phyloP scores from a whole-genome alignment of 2,888 invertebrate genomes.

The Drosophila rubida region DNA sequence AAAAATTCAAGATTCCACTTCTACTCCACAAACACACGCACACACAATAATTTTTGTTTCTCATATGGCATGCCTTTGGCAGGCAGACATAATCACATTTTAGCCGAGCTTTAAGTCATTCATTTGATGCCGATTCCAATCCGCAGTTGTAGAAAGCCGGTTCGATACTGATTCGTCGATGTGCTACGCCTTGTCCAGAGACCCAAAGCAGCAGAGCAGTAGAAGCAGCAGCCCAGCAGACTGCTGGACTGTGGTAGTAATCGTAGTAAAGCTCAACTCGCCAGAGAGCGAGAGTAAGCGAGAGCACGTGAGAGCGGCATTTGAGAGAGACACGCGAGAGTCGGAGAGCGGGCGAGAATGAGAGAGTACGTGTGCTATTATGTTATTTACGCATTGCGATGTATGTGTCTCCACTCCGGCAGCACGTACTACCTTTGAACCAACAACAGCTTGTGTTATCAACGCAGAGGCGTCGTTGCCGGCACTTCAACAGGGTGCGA shows the following conservation, averaged over 20 bases:
- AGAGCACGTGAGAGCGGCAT: constrained; percentile 37
- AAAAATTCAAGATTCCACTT: constrained; percentile 48
- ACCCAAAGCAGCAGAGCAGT: constrained; percentile 38
- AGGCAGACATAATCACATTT: constrained; percentile 53
- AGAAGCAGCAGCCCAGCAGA: constrained; percentile 50
- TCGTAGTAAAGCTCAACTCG: constrained; percentile 73
- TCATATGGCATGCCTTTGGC: constrained; percentile 47
- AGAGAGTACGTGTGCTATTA: constrained; percentile 22
- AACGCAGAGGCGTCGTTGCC: constrained; percentile 56
- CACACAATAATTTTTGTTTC: constrained; percentile 1
- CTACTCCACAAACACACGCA: constrained; percentile 20
- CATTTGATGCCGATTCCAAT: constrained; percentile 76
- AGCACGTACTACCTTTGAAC: constrained; percentile 56
- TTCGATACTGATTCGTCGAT: constrained; percentile 84
- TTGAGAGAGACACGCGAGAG: constrained; percentile 20
- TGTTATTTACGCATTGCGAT: constrained; percentile 70
- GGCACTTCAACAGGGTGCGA: constrained; percentile 22
- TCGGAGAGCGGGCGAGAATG: constrained; percentile 21
- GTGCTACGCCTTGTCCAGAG: constrained; percentile 72
- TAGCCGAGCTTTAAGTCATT: constrained; percentile 49
- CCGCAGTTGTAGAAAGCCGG: constrained; percentile 84
- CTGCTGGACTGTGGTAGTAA: constrained; percentile 58
- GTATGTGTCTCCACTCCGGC: constrained; percentile 50
- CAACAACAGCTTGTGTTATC: constrained; percentile 46
- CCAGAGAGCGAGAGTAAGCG: constrained; percentile 39